Evolutionary conservation across 2,888 invertebrate genomes (phyloP).

Genomic region (Netelia inedita): DNA sequence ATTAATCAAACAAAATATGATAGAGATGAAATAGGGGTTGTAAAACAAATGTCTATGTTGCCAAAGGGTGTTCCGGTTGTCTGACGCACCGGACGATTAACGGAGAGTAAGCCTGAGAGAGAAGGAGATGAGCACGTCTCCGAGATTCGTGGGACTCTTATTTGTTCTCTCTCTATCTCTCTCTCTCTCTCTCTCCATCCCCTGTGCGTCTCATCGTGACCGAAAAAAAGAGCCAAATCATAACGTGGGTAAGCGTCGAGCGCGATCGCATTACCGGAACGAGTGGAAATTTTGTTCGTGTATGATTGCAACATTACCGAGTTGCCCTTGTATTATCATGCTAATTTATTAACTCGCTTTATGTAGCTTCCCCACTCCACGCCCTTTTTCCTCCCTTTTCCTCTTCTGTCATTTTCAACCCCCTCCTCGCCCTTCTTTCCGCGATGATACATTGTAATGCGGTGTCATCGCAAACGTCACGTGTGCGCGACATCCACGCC

Average conservation of each 20-base stretch:
- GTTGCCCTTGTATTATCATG: conserved; percentile 70
- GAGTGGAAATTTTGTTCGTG: not conserved
- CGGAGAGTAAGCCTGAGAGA: not conserved
- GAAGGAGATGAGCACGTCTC: conserved; percentile 31
- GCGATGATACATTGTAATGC: conserved; percentile 69
- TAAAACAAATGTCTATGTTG: not conserved
- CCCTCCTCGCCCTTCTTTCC: conserved; percentile 15
- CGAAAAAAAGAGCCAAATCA: conserved; percentile 23
- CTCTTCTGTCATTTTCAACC: conserved; percentile 20
- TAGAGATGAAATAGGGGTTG: not conserved
- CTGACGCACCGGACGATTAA: conserved; percentile 24
- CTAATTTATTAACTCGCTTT: conserved; percentile 72
- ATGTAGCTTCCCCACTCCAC: conserved; percentile 38
- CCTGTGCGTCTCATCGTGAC: conserved; percentile 23
- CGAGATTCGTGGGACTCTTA: conserved; percentile 39
- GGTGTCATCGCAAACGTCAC: conserved; percentile 70
- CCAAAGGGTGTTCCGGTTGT: conserved; percentile 50
- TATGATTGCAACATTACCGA: conserved; percentile 51
- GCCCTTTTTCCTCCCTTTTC: conserved; percentile 16
- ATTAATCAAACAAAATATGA: conserved; percentile 69
- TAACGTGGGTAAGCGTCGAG: not conserved
- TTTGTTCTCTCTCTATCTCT: conserved; percentile 36
- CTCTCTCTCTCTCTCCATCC: not conserved
- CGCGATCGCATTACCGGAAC: not conserved
- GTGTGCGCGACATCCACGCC: conserved; percentile 41